Percentiles rank a stretch among this genome's conserved stretches.
These are phyloP conservation scores for Tricholaema leucomelas DNA, from an alignment of 2,113 vertebrate genomes.

Conservation along the genomic window DNA sequence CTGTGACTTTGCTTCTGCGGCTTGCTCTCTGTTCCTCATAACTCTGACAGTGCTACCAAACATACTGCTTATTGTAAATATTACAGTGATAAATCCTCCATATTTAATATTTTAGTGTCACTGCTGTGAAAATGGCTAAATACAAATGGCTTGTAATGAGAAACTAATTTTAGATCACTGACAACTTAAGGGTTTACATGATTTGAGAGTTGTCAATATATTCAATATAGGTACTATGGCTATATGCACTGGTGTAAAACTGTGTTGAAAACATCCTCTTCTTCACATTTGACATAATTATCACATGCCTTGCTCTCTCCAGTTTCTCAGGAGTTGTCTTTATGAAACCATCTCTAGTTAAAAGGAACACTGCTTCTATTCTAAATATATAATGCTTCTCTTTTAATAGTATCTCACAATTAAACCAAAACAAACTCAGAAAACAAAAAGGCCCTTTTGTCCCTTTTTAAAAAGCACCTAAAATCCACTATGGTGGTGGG, in stretches of 20 bases:
- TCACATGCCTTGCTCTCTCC: not conserved
- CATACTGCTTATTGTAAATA: not conserved
- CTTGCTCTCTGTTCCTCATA: not conserved
- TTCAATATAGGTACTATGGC: accelerated
- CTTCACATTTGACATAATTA: not conserved
- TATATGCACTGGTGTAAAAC: not conserved
- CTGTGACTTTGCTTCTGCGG: not conserved
- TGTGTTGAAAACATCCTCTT: not conserved
- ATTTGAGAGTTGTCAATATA: not conserved
- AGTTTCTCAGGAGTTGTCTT: not conserved
- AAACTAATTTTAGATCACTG: not conserved
- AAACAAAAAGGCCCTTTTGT: not conserved
- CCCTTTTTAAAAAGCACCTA: not conserved
- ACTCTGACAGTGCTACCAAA: not conserved
- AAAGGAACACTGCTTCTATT: not conserved
- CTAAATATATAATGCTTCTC: not conserved
- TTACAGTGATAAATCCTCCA: not conserved
- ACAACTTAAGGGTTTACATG: not conserved
- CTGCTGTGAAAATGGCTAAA: not conserved
- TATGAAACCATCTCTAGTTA: not conserved
- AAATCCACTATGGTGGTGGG: not conserved
- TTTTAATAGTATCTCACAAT: not conserved
- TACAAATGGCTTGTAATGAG: not conserved
- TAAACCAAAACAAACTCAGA: not conserved
- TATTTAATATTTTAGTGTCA: not conserved